Base-by-base conservation (phyloP, 92 coral and sea anemone species). In the Zoanthus sansibaricus region DNA sequence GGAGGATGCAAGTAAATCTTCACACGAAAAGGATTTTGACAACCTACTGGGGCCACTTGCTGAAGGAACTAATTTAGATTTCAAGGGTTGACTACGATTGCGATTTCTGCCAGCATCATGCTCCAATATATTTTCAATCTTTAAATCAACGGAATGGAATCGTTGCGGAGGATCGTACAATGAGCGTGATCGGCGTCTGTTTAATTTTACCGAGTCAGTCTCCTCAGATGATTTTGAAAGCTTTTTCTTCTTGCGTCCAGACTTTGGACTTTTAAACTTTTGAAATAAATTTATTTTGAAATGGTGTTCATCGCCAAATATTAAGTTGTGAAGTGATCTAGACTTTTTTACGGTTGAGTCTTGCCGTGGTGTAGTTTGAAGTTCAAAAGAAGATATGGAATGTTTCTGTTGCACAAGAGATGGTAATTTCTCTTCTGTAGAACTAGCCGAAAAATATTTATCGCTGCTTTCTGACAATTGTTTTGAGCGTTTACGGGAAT, bases 261-360 rank as follows among this genome's bases (percentile, higher is more conserved):
- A 46, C 66, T 21, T 80, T 49, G 85, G 85, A 32, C 85, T 80
- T 48, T 55, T 67, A 30, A 80, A 80, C 59, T 80, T 80, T 17
- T 80, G 58, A 66, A 80, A 18, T 59, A 80, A 64, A 68, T 25
- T 80, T 20, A 80, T 80, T 80, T 80, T 80, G 42, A 80, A 80
- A 68, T 67, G 55, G 44, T 8, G 83, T 33, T 90, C 88, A 17
- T 82, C 71, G 6, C 84, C 70, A 32, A 87, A 82, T 15, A 87
- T 44, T 10, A 91, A 77, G 78, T 88, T 90, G 74, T 91, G 94
- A 79, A 91, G 72, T 9, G 94, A 91, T 75, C 80, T 87, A 17
- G 91, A 82, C 33, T 87, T 83, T 61, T 90, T 86, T 30, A 83
- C 70, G 52, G 56, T 66, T 78, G 55, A 72, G 45, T 75, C 75